Conservation (phyloP, 2,888 invertebrate genomes). For the Drosophila neotestacea region DNA sequence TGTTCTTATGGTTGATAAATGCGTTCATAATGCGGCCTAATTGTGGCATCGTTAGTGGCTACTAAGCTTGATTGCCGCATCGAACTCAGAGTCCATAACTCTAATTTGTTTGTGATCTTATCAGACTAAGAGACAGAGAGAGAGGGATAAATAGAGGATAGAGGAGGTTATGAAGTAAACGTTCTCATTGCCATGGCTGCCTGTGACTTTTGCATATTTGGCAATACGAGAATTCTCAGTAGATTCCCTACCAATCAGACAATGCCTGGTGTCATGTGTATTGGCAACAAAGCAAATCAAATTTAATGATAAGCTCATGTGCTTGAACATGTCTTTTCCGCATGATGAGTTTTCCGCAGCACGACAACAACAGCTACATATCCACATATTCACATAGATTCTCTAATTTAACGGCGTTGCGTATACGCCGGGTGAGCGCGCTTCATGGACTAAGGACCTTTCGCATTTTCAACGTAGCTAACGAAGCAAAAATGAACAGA, state of each 20-base stretch:
- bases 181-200: conserved; percentile 18
- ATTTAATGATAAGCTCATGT: conserved; percentile 76
- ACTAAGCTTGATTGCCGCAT: conserved; percentile 47
- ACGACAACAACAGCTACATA: conserved; percentile 51
- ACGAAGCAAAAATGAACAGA: conserved; percentile 69
- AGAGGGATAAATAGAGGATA: no score
- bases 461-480: conserved; percentile 58
- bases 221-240: conserved; percentile 2
- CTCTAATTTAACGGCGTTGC: conserved; percentile 67
- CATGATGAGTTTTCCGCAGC: conserved; percentile 54
- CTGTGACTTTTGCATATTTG: conserved; percentile 57
- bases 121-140: not conserved
- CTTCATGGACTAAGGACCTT: conserved; percentile 42
- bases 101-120: conserved; percentile 21
- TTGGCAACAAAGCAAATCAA: conserved; percentile 73
- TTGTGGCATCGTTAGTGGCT: conserved; percentile 67
- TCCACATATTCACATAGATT: conserved; percentile 37
- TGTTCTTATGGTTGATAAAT: conserved; percentile 61
- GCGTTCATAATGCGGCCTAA: conserved; percentile 70
- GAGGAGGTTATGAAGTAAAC: no score
- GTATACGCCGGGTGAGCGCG: conserved; percentile 52
- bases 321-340: conserved; percentile 70
- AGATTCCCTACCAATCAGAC: conserved; percentile 26
- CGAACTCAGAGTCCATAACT: conserved; percentile 18
- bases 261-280: conserved; percentile 32